Percentiles rank a stretch among this genome's conserved stretches.
phyloP scores from a whole-genome alignment of 2,797 vertebrate genomes.

The Rhincodon typus region DNA sequence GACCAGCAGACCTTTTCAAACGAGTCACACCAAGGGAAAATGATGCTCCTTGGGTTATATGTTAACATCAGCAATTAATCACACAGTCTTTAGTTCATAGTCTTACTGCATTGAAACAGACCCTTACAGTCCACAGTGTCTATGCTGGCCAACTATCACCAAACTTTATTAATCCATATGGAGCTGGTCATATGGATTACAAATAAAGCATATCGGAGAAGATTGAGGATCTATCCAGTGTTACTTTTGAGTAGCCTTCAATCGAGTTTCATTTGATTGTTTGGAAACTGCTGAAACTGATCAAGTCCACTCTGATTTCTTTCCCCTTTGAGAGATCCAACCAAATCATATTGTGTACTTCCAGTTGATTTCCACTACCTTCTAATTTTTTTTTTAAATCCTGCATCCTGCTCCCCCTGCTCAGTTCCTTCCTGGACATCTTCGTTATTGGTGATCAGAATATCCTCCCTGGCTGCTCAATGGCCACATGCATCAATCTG shows the following conservation, averaged over 20 bases:
- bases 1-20: neutral
- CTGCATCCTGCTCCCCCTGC: no score
- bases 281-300: no score
- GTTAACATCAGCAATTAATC: neutral
- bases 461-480: no score
- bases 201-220: neutral
- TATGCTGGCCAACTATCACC: no score
- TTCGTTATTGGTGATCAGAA: no score
- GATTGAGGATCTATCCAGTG: neutral
- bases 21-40: neutral
- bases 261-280: neutral
- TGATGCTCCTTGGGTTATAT: neutral
- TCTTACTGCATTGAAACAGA: no score
- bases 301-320: no score
- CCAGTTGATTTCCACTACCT: neutral
- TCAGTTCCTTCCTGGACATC: no score
- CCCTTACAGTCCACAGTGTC: no score
- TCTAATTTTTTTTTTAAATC: neutral
- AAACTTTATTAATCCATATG: no score
- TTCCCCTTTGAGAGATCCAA: neutral
- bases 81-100: no score
- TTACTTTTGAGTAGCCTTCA: neutral
- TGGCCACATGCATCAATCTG: no score
- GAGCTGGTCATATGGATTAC: neutral
- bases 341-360: neutral